phyloP scores from a whole-genome alignment of 1,140 invertebrate species.

The Araneus ventricosus region DNA sequence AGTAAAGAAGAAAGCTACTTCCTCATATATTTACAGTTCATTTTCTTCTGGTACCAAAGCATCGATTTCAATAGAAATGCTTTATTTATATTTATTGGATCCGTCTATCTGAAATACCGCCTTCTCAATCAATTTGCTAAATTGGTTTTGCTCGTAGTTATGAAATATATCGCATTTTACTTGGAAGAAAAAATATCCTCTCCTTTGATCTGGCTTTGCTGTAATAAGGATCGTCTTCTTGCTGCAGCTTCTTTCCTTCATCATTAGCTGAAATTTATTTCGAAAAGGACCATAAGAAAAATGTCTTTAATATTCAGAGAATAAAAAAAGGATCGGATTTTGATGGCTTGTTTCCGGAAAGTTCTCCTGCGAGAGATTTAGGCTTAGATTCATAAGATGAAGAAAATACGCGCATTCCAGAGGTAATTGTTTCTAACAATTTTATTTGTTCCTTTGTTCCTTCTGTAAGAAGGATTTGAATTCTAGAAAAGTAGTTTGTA shows the following conservation, averaged over 20 bases:
- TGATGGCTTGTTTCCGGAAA: neutral
- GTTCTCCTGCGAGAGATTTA: neutral
- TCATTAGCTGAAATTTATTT: constrained; percentile 34
- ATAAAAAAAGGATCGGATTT: neutral
- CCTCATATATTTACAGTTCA: constrained; percentile 55
- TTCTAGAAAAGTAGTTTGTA: neutral
- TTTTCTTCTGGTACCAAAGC: neutral
- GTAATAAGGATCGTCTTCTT: constrained; percentile 28
- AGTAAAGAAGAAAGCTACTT: neutral
- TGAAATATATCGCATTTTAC: constrained; percentile 43
- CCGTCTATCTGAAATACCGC: neutral
- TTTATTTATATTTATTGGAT: constrained; percentile 62
- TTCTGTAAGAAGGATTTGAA: neutral
- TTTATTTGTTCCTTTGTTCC: neutral
- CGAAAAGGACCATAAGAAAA: neutral
- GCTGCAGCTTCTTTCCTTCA: too few relatives aligned
- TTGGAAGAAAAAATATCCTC: neutral
- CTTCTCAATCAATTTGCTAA: constrained; percentile 64
- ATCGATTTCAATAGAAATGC: constrained; percentile 48
- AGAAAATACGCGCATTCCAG: neutral
- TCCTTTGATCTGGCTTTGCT: neutral
- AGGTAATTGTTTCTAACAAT: neutral
- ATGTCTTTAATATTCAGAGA: neutral
- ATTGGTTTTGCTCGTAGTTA: constrained; percentile 50
- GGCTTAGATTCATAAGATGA: neutral